Evolutionary conservation across 2,113 vertebrate genomes (phyloP), one percentile per base, ranked within the genome.

Genomic region (Acrocephalus arundinaceus): DNA sequence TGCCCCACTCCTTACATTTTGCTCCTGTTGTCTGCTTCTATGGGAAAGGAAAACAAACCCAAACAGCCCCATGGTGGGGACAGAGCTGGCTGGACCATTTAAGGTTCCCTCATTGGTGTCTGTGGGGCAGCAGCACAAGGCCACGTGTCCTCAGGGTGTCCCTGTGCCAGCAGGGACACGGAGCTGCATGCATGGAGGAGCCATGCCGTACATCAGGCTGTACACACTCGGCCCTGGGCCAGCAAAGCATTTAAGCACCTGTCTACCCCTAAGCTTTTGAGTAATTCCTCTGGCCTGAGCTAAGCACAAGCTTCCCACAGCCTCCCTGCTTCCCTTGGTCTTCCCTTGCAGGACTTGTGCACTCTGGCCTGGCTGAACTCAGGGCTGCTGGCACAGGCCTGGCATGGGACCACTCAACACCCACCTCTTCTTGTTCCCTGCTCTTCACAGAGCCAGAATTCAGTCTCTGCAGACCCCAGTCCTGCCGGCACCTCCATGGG

Each of bases 371-470:
- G 3, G 25, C 46, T 37, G 70, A 73, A 16, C 6, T 7, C 20
- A 1, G 2, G 10, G 37, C 31, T 35, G 30, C 52, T 0, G 0
- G 39, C 55, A 9, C 58, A 6, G 2, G 57, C 63, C 48, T 0
- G 0, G 43, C 8, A 0, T 0, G 0, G 48, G 31, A 18, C 27
- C 14, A 24, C 22, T 91, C 73, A 23, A 11, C 58, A 13, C 14
- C 11, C 41, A 20, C 39, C 49, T 54, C 67, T 43, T 41, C 45
- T 43, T 48, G 30, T 27, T 87, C 33, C 30, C 30, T 89, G 51
- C 41, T 61, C 2, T 13, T 37, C 48, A 23, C 48, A 76, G 62
- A 37, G 25, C 33, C 18, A 18, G 31, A 24, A 10, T 9, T 52
- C 33, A 6, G 21, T 6, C 20, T 31, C n/a, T 39, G n/a, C 55